These are phyloP conservation scores for Drosophila carrolli DNA, from an alignment of 1,140 invertebrate species.

Conservation along the genomic window DNA sequence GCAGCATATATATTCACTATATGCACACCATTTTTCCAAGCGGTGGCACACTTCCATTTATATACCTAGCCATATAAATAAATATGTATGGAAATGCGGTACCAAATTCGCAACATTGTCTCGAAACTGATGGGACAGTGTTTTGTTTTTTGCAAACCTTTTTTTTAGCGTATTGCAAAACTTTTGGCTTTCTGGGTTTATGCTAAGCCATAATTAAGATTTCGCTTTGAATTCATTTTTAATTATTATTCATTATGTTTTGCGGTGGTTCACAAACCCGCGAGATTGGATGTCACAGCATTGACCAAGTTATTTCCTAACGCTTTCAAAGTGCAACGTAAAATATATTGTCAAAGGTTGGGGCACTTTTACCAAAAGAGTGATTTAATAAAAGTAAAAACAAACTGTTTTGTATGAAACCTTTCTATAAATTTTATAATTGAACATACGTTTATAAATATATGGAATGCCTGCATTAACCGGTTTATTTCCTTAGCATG, in stretches of 20 bases:
- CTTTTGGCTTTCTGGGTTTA: conserved; percentile 33
- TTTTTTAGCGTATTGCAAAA: conserved; percentile 54
- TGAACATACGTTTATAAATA: no score
- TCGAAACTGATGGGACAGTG: conserved; percentile 34
- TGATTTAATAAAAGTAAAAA: neutral
- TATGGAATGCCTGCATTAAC: neutral
- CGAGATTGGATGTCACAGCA: conserved; percentile 29
- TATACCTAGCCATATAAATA: conserved; percentile 15
- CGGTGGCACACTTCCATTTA: conserved; percentile 2
- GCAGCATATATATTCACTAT: conserved; percentile 6
- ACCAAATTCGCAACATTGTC: conserved; percentile 64
- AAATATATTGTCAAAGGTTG: conserved; percentile 45
- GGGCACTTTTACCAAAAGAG: neutral
- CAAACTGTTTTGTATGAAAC: no score
- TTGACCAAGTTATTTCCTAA: conserved; percentile 44
- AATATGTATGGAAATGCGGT: conserved; percentile 13
- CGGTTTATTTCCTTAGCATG: neutral
- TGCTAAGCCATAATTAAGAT: conserved; percentile 49
- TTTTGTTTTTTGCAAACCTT: conserved; percentile 39
- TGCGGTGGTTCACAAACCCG: conserved; percentile 19
- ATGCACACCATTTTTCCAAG: conserved; percentile 10
- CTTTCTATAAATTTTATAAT: no score
- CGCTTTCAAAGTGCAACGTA: conserved; percentile 18
- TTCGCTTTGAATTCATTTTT: conserved; percentile 50
- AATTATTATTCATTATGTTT: conserved; percentile 69